Conservation (phyloP, 2,113 vertebrate genomes). For the Phalacrocorax pelagicus region DNA sequence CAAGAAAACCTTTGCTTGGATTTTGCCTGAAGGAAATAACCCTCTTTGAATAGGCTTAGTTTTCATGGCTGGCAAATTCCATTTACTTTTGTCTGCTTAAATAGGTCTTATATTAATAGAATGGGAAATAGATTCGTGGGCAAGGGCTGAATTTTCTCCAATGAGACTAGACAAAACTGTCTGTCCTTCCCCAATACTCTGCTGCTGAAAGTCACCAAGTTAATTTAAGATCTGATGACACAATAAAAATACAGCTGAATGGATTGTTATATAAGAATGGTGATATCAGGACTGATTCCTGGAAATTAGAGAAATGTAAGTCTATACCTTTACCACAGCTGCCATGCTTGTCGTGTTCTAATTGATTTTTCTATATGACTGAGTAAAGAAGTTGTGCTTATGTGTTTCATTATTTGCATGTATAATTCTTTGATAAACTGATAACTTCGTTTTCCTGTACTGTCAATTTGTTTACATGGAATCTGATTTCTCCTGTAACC, state of each 20-base stretch:
- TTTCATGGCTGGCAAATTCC: not conserved
- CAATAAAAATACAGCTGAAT: conserved; percentile 5
- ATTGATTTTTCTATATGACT: not conserved
- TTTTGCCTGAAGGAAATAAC: conserved; percentile 14
- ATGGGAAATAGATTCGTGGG: not conserved
- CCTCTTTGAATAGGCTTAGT: not conserved
- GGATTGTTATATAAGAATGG: not conserved
- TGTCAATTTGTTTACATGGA: not conserved
- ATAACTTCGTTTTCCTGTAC: not conserved
- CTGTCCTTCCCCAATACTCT: not conserved
- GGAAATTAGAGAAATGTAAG: not conserved
- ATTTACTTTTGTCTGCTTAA: conserved; percentile 22
- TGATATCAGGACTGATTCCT: not conserved
- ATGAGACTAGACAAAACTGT: not conserved
- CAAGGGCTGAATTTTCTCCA: not conserved
- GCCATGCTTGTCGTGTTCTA: not conserved
- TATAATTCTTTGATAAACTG: not conserved
- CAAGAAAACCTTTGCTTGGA: not conserved
- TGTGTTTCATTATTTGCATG: not conserved
- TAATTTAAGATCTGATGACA: conserved; percentile 23
- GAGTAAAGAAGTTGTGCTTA: not conserved
- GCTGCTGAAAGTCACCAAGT: conserved; percentile 18
- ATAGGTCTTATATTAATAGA: not conserved
- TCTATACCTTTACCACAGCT: not conserved
- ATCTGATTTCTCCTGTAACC: not conserved